phyloP scores from a whole-genome alignment of 2,797 vertebrate genomes.

The Echiichthys vipera region DNA sequence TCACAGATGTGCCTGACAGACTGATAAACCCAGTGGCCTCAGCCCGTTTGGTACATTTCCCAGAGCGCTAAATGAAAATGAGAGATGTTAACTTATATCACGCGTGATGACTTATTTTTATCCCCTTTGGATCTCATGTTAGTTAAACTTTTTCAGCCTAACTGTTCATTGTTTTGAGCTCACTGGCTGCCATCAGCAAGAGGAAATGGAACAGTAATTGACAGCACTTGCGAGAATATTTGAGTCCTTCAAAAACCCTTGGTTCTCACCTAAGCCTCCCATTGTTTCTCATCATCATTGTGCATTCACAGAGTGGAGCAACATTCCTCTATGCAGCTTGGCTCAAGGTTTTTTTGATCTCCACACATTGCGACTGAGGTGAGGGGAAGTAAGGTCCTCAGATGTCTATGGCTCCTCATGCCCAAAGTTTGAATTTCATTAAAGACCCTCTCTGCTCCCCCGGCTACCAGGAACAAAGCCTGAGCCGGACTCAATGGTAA shows the following conservation, averaged over 20 bases:
- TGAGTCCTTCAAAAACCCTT: constrained; percentile 73
- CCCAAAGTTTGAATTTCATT: constrained; percentile 86
- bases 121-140: constrained; percentile 18
- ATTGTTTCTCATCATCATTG: constrained; percentile 77
- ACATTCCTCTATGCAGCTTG: constrained; percentile 63
- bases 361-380: constrained; percentile 74
- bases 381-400: constrained; percentile 76
- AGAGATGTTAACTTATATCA: constrained; percentile 53
- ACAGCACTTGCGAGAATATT: constrained; percentile 53
- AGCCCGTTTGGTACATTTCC: constrained; percentile 55
- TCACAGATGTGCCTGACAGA: constrained; percentile 74
- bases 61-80: constrained; percentile 57
- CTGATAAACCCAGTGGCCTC: constrained; percentile 70
- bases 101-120: constrained; percentile 12
- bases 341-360: constrained; percentile 81
- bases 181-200: constrained; percentile 11
- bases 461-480: constrained; percentile 81
- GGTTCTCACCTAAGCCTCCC: constrained; percentile 63
- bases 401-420: constrained; percentile 78
- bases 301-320: constrained; percentile 70
- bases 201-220: constrained; percentile 52
- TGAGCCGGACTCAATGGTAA: constrained; percentile 81
- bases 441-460: constrained; percentile 79
- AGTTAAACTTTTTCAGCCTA: constrained; percentile 28
- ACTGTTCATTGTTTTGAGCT: constrained; percentile 26